Base-by-base conservation (phyloP, 2,113 vertebrate species). In the Heterocephalus glaber region DNA sequence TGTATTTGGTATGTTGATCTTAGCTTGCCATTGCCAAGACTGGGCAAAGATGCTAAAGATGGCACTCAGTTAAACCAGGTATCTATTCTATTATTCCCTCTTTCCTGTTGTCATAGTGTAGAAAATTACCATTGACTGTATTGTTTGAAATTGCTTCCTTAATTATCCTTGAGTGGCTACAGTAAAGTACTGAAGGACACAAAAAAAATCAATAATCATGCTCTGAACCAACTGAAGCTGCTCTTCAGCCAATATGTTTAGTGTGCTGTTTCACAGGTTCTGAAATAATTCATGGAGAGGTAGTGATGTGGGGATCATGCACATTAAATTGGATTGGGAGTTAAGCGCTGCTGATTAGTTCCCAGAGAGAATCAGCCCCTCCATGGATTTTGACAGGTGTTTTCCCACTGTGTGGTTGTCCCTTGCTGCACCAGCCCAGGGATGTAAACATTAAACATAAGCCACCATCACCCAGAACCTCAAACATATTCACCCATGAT, bases 161-260 rank as follows among this genome's bases (percentile, higher is more conserved):
- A 86, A 98, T 98, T 98, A 97, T 97, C 77, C 65, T 97, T 95
- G 72, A 76, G 28, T 81, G 83, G 70, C 93, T 89, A 92, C 60
- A 74, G 76, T n/a, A 87, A 97, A 96, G 68, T 74, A 95, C 33
- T 6, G 94, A 98, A 98, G 95, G 97, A 97, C 93, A 97, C 92
- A 97, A 98, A 96, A 95, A 98, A 94, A 97, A 98, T 98, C 97
- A 97, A 98, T 98, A 95, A 90, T 97, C 96, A 97, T 92, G 95
- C 44, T 95, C n/a, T 88, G 81, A 63, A 94, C 81, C 87, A 95
- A 95, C 85, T 98, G 90, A 98, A 95, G 94, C 84, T 96, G 38
- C 93, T 97, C 72, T 96, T 91, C 80, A 96, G 97, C 94, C 94
- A 95, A 58, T 87, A 60, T 97, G 35, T 87, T 98, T 82, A 94